Base-by-base conservation (phyloP, 2,888 invertebrate species). In the Drosophila quinaria region DNA sequence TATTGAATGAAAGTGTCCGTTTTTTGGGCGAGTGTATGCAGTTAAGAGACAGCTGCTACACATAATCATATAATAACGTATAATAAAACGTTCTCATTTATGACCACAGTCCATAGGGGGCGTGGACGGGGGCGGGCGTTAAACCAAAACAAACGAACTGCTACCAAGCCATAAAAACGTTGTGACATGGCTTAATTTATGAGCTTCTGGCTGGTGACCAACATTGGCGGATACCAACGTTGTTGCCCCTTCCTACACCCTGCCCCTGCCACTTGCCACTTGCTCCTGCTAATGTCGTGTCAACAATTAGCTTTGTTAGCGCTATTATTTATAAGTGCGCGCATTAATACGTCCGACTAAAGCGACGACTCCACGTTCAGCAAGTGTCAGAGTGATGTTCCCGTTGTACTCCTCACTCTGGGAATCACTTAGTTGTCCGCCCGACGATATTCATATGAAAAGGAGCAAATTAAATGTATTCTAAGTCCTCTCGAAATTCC, bases 301-400 rank as follows among this genome's bases (percentile, higher is more conserved):
- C 77, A 87, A 84, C 89, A 89, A 84, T 87, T 89, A 78, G 71
- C 79, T 80, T 69, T 72, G 73, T 77, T 73, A 68, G 71, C 73
- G 37, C 64, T 77, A 73, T 74, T 70, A 78, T 86, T 69, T 79
- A 81, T 56, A 70, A 75, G 74, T 65, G 52, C 58, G 60, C 60
- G 47, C 69, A 70, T 46, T 87, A 83, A 78, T 83, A 55, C 84
- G 66, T 54, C 42, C 39, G 22, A 50, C 70, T 61, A 33, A 63
- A 60, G 39, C 41, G 49, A 54, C 44, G 49, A 46, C 42, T 41
- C 22, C 22, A 22, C 55, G 78, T 39, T 73, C 51, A 68, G 46
- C 60, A 68, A 52, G 60, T 63, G 75, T 3, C 73, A 22, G 15
- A 31, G 15, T 31, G 37, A 35, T 56, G 29, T 51, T 25, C 41